Percentiles rank a stretch among this genome's conserved stretches.
These are phyloP conservation scores for Phrixothrix hirtus DNA, from an alignment of 2,888 invertebrate species.

Conservation along the genomic window DNA sequence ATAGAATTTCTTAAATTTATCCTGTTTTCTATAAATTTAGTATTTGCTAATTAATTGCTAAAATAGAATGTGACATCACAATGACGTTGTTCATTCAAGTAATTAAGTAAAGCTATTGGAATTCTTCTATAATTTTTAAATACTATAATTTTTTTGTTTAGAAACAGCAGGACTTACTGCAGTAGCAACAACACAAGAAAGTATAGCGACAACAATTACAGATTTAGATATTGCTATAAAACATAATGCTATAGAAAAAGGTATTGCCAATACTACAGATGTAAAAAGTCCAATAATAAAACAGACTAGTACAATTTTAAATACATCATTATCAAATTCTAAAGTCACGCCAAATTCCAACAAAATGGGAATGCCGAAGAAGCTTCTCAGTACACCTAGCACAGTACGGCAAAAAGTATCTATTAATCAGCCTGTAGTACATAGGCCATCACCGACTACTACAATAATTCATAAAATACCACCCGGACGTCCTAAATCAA, in stretches of 20 bases:
- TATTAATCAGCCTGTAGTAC: constrained; percentile 30
- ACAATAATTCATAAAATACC: constrained; percentile 25
- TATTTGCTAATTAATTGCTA: no score
- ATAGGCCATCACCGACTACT: constrained; percentile 12
- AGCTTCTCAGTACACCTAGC: constrained; percentile 30
- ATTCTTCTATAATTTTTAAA: no score
- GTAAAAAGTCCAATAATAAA: constrained; percentile 36
- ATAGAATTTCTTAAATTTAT: no score
- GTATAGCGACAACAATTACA: constrained; percentile 6
- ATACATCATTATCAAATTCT: constrained; percentile 47
- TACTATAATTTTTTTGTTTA: background rate
- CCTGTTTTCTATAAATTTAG: no score
- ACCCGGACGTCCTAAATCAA: constrained; percentile 4
- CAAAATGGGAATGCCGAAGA: constrained; percentile 22
- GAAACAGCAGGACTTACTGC: background rate
- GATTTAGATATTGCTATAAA: constrained; percentile 14
- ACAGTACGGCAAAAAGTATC: constrained; percentile 48
- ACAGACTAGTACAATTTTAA: constrained; percentile 53
- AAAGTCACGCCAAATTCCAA: constrained; percentile 30
- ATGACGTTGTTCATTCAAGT: no score
- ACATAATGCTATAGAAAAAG: constrained; percentile 11
- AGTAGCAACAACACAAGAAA: background rate
- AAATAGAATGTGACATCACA: no score
- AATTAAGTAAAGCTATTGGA: no score
- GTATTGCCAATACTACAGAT: background rate